Evolutionary conservation across 2,113 vertebrate genomes (phyloP), one percentile per base, ranked within the genome.

Genomic region (Telmatochromis brachygnathus): DNA sequence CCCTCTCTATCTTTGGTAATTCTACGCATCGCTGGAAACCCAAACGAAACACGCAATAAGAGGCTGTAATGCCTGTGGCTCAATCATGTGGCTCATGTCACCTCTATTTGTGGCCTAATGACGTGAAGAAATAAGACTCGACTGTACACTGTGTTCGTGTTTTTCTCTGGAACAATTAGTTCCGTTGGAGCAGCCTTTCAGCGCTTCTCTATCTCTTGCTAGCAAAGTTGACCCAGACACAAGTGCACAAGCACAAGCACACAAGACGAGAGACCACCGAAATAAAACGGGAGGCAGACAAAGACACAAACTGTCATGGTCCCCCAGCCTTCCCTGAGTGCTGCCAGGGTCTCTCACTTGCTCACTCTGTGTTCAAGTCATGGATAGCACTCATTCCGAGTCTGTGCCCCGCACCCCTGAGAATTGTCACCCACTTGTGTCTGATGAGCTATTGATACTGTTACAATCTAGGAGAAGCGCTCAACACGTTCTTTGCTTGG

Each of bases 381-480:
- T 19, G 58, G 15, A 9, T 3, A 4, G 15, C 28, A 11, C 15
- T 33, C 9, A 62, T 62, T 62, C 28, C 0, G 9, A 62, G 58
- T 33, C 56, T 1, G 9, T 33, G 28, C 6, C 15, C 5, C 0
- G 1, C 15, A 62, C 9, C 4, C 58, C 58, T 62, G 58, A 6
- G 58, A 19, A 62, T 33, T 10, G 15, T 33, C 28, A 62, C 30
- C 9, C 58, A 62, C 58, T 1, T 33, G 28, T 19, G 15, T 62
- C 28, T 33, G 58, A 62, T 62, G 28, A 33, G 28, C 58, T 62
- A 33, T 33, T 62, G 28, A 62, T 62, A 60, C 28, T 60, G 15
- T 60, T 62, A 62, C 58, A 62, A 33, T 11, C 56, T 6, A 60
- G 28, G 9, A 60, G 56, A 60, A 62, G 15, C 0, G 5, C 15